Evolutionary conservation across 2,888 invertebrate genomes (phyloP).

Genomic region (Gandaritis pyraliata): DNA sequence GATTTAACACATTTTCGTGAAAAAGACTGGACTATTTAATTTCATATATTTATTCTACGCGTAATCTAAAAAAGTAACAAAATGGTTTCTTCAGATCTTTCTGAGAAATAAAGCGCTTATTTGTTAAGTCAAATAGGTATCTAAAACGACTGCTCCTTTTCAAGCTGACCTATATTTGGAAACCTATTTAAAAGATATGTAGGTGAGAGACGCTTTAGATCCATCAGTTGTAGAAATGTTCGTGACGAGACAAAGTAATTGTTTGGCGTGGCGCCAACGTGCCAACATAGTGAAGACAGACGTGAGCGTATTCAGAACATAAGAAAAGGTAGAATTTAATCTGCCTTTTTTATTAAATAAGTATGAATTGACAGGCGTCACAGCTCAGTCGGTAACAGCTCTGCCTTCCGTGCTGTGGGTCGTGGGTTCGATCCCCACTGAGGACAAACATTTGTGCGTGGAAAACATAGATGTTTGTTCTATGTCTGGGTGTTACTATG

Average conservation of each 20-base stretch:
- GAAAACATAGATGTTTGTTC: no score
- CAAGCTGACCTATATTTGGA: slow-evolving; percentile 23
- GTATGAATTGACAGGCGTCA: no score
- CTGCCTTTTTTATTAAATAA: no score
- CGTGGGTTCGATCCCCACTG: no score
- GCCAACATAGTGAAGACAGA: slow-evolving; percentile 35
- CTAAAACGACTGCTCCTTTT: slow-evolving; percentile 3
- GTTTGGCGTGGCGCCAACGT: slow-evolving; percentile 71
- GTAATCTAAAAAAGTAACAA: not conserved
- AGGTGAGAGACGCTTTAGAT: slow-evolving; percentile 56
- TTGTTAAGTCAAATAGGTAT: not conserved
- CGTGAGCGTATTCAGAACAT: slow-evolving; percentile 34
- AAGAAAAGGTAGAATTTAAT: not conserved
- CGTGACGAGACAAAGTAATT: slow-evolving; percentile 79
- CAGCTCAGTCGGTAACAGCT: no score
- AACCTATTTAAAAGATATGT: slow-evolving; percentile 35
- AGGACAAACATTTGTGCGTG: no score
- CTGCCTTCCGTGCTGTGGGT: no score
- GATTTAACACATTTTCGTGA: not conserved
- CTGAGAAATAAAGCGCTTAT: not conserved
- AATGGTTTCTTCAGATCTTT: not conserved
- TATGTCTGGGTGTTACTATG: no score
- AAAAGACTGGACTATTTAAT: not conserved
- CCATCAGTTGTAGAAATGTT: slow-evolving; percentile 69
- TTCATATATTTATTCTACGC: not conserved